Base-by-base conservation (phyloP, 2,797 vertebrate species). In the Syngnathus rostellatus region DNA sequence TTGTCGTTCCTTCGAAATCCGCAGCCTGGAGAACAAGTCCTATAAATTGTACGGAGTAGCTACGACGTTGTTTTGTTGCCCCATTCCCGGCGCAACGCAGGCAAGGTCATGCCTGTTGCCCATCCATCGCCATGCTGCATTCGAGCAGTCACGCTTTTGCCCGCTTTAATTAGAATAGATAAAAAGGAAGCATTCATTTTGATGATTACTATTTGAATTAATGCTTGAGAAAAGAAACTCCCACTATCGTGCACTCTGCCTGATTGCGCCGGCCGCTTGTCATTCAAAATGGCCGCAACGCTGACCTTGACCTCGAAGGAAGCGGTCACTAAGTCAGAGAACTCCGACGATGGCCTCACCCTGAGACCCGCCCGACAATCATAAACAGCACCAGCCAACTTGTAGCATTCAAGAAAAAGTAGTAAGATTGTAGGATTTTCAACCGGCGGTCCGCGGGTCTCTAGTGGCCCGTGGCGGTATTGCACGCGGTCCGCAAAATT, bases 91-190 rank as follows among this genome's bases (percentile, higher is more conserved):
- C 39, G 6, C 23, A 23, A 31, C 11, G 6, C 16, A 17, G 25
- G 12, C n/a, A 45, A 19, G 62, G 66, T 60, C 70, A 64, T 25
- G 58, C 67, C 55, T 67, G 54, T 51, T 70, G 66, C 68, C 31
- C 62, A 68, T 70, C 64, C 77, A 72, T 79, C 72, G 72, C 65
- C 14, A 25, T 46, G n/a, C 53, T 51, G 25, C 51, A 41, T 43
- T 37, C 8, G n/a, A 37, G 62, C 46, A 23, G 11, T 31, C 57
- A 38, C 6, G 23, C 12, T 31, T 38, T 8, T 38, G 31, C 6
- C 25, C 31, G 11, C 25, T 17, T 8, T 39, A 55, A 31, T 57
- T 37, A 57, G 37, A 57, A 37, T 6, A 37, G 25, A 57, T 31
- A 57, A 57, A 57, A 57, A 57, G 23, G 6, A 12, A 31, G 31